Conservation (phyloP, 2,113 vertebrate genomes). For the Dascyllus trimaculatus region DNA sequence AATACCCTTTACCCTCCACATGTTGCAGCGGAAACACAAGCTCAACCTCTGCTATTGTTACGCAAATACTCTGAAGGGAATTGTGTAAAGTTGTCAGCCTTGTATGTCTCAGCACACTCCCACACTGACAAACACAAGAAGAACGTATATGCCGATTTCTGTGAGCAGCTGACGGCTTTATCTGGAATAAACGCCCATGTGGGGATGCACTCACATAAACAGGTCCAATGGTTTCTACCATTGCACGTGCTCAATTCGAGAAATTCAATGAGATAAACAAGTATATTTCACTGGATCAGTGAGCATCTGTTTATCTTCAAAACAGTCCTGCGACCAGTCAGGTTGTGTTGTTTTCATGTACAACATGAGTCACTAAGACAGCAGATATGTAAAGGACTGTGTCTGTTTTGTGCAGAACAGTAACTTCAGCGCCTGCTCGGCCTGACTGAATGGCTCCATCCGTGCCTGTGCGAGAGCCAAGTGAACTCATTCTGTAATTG, state of each 20-base stretch:
- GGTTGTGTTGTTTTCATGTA: not conserved
- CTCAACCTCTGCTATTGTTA: slow-evolving; percentile 12
- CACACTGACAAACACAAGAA: slow-evolving; percentile 20
- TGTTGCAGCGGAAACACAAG: slow-evolving; percentile 35
- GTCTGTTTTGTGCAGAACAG: not conserved
- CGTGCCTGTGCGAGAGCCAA: slow-evolving; percentile 41
- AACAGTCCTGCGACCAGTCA: not conserved
- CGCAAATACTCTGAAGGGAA: slow-evolving; percentile 21
- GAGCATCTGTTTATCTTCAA: not conserved
- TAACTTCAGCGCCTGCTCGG: slow-evolving; percentile 11
- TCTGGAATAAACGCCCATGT: not conserved
- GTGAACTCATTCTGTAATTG: slow-evolving; percentile 54
- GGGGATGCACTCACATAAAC: not conserved
- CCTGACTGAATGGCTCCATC: slow-evolving; percentile 16
- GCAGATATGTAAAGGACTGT: not conserved
- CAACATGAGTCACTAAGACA: not conserved
- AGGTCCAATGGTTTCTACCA: not conserved
- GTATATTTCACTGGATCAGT: not conserved
- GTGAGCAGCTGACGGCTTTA: slow-evolving; percentile 8
- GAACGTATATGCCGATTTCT: not conserved
- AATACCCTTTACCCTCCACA: slow-evolving; percentile 35
- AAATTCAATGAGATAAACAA: not conserved
- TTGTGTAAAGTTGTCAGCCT: slow-evolving; percentile 8
- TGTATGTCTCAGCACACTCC: not conserved
- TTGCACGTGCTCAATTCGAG: not conserved